Percentiles rank a stretch among this genome's conserved stretches.
Conservation (phyloP, 2,888 invertebrate genomes). For the Drosophila helvetica region DNA sequence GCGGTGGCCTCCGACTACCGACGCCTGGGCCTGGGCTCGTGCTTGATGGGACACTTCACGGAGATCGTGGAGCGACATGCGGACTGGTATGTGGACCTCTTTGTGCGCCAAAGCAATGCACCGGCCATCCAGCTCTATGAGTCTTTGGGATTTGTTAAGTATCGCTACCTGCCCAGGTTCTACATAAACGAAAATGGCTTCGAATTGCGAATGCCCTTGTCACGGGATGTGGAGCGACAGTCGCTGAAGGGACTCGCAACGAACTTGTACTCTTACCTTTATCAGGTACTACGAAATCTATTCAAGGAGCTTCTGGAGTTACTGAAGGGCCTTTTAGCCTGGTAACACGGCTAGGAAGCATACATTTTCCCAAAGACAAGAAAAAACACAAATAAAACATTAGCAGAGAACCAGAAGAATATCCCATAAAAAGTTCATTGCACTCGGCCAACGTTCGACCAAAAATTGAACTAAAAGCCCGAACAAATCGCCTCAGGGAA, state of each 20-base stretch:
- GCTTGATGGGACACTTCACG: constrained; percentile 30
- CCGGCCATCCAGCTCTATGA: constrained; percentile 48
- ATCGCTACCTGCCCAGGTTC: constrained; percentile 19
- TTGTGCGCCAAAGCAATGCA: constrained; percentile 48
- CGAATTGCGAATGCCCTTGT: constrained; percentile 53
- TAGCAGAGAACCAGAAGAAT: constrained; percentile 12
- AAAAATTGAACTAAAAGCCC: constrained; percentile 35
- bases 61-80: constrained; percentile 17
- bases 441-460: constrained; percentile 41
- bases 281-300: constrained; percentile 8
- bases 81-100: constrained; percentile 50
- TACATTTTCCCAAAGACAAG: no score
- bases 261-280: background rate
- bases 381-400: background rate
- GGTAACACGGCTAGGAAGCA: background rate
- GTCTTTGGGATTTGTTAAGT: constrained; percentile 45
- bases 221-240: constrained; percentile 21
- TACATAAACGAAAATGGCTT: constrained; percentile 54
- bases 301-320: background rate
- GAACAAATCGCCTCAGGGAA: constrained; percentile 42
- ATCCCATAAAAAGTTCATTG: constrained; percentile 67
- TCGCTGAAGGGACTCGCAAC: constrained; percentile 9
- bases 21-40: constrained; percentile 50
- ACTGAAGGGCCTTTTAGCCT: constrained; percentile 3
- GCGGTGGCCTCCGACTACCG: constrained; percentile 43